These are phyloP conservation scores for Hemicrepidius hirtus DNA, from an alignment of 2,888 invertebrate species.

Conservation along the genomic window DNA sequence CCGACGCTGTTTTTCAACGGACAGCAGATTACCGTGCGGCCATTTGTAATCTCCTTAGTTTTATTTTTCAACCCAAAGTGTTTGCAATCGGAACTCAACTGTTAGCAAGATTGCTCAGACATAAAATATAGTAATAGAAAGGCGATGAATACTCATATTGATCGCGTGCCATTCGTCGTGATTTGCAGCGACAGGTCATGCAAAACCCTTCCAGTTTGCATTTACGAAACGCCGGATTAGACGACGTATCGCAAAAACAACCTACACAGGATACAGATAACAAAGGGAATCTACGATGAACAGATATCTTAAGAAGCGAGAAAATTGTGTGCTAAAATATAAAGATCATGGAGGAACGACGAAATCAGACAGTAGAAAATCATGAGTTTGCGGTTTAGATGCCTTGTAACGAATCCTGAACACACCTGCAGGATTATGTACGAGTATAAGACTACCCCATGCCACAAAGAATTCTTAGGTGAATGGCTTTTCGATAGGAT, in stretches of 20 bases:
- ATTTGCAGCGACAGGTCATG: conserved; percentile 44
- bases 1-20: conserved; percentile 44
- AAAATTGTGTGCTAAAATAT: conserved; percentile 45
- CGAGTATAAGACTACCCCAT: conserved; percentile 14
- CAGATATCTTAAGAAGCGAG: conserved; percentile 25
- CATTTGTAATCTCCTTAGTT: conserved; percentile 12
- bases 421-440: conserved; percentile 35
- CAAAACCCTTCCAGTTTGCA: conserved; percentile 32
- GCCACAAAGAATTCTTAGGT: conserved; percentile 26
- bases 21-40: conserved; percentile 11
- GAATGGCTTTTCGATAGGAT: conserved; percentile 23
- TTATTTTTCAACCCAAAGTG: conserved; percentile 17
- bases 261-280: conserved; percentile 36
- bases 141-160: conserved; percentile 44
- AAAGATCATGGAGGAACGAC: conserved; percentile 41
- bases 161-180: conserved; percentile 35
- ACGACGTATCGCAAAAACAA: conserved; percentile 37
- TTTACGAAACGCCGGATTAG: conserved; percentile 35
- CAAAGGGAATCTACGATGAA: conserved; percentile 39
- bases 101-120: conserved; percentile 37
- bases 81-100: conserved; percentile 35
- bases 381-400: conserved; percentile 35
- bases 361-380: conserved; percentile 45
- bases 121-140: conserved; percentile 40
- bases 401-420: conserved; percentile 32